Evolutionary conservation across 1,140 invertebrate genomes (phyloP).

Genomic region (Papilio aristodemus): DNA sequence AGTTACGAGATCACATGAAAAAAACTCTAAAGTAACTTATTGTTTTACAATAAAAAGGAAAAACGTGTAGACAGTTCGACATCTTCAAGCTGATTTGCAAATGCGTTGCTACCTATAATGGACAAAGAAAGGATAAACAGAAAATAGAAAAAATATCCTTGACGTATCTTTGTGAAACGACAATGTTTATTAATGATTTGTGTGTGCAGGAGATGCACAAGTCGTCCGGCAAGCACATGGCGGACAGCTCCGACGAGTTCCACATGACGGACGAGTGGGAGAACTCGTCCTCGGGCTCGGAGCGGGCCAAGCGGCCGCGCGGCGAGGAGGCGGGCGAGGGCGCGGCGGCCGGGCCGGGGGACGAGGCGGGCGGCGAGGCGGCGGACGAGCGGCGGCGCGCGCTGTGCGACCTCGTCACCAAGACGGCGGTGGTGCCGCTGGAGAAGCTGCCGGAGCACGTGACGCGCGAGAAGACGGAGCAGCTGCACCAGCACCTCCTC

Average conservation of each 20-base stretch:
- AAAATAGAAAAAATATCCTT: too few relatives aligned
- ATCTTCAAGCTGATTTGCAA: too few relatives aligned
- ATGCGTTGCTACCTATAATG: too few relatives aligned
- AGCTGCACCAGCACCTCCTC: conserved; percentile 35
- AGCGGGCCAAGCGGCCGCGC: conserved; percentile 48
- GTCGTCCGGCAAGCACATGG: conserved; percentile 79
- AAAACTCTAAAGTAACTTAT: too few relatives aligned
- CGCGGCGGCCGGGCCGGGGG: conserved; percentile 27
- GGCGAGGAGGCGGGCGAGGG: conserved; percentile 39
- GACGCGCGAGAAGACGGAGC: conserved; percentile 59
- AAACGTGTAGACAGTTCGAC: too few relatives aligned
- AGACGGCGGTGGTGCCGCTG: conserved; percentile 68
- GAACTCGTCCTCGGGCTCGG: conserved; percentile 55
- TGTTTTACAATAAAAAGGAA: too few relatives aligned
- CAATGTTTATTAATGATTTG: not conserved
- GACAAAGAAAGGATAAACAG: too few relatives aligned
- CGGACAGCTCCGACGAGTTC: conserved; percentile 79
- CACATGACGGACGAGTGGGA: conserved; percentile 59
- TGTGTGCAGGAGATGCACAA: conserved; percentile 77
- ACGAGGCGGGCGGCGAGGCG: conserved; percentile 9
- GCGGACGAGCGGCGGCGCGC: conserved; percentile 43
- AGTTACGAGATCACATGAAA: too few relatives aligned
- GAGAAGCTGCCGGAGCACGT: conserved; percentile 70
- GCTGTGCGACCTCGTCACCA: conserved; percentile 54
- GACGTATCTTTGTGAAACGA: too few relatives aligned